Evolutionary conservation across 2,888 invertebrate species (phyloP), one percentile per base, ranked within the genome.

Genomic region (Sicus ferrugineus): DNA sequence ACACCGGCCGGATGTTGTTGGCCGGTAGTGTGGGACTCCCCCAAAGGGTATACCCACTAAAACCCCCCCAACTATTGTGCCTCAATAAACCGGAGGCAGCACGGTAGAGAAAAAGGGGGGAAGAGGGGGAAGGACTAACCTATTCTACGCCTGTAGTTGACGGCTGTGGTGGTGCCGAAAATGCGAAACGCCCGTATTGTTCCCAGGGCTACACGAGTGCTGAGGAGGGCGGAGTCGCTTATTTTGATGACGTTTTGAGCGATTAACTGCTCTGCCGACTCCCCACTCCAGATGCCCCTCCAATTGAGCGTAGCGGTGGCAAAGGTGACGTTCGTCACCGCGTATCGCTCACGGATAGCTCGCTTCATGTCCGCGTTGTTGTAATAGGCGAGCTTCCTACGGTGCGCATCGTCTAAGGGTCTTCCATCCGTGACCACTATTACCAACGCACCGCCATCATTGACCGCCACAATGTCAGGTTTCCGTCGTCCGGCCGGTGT

Each of bases 231-330:
- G 3, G 30, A 56, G 56, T 56, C 56, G 26, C 56, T 14, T 16
- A 28, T 23, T 16, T 16, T 56, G 23, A 21, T 56, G 21, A 56
- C 56, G 9, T 23, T 23, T 3, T 19, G 16, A n/a, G 16, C 26
- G 21, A 56, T 16, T 21, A 56, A 16, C 4, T 56, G 56, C 56
- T 23, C 16, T 16, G 14, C 56, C 4, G 56, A 56, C 23, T 23
- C 56, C 4, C 30, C 30, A 56, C 56, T 56, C 56, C 56, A 56
- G 6, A 56, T 30, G 11, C 56, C 56, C 23, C 56, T 56, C 56
- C 56, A 56, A 21, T 56, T 56, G 30, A 56, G 56, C 16, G 56
- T 56, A 14, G 56, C 56, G 14, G 56, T 28, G 11, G 56, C 30
- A 16, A 56, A 28, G 23, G 30, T 30, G 30, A 56, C 23, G 14